These are phyloP conservation scores for Perognathus longimembris DNA, from an alignment of 2,113 vertebrate species.

Conservation along the genomic window DNA sequence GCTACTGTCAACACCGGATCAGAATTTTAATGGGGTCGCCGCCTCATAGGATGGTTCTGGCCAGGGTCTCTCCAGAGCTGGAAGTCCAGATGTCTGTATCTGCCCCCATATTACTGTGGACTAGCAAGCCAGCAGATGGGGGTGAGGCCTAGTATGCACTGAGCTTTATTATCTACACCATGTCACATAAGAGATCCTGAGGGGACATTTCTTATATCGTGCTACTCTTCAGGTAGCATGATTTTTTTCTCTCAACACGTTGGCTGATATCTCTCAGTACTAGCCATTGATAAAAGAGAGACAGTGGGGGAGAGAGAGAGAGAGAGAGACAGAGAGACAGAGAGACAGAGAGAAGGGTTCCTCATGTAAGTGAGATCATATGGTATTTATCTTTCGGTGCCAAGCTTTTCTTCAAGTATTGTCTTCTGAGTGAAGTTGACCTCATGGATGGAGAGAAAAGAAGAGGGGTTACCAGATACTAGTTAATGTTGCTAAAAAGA, in stretches of 20 bases:
- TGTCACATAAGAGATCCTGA: background rate
- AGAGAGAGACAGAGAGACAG: background rate
- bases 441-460: background rate
- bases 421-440: background rate
- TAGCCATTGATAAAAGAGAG: no score
- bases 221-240: background rate
- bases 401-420: background rate
- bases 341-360: background rate
- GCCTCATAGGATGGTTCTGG: background rate
- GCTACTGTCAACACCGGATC: background rate
- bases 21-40: background rate
- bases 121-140: no score
- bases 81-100: background rate
- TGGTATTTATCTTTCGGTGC: background rate
- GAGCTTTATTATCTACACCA: no score
- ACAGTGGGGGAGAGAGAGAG: no score
- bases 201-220: no score
- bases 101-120: background rate
- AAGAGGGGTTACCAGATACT: background rate
- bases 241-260: background rate
- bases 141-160: background rate
- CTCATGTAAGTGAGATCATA: no score
- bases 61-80: background rate
- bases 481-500: no score
- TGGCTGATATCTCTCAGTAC: background rate